Base-by-base conservation (phyloP, 2,888 invertebrate genomes). In the Kryphioiulus occultus region DNA sequence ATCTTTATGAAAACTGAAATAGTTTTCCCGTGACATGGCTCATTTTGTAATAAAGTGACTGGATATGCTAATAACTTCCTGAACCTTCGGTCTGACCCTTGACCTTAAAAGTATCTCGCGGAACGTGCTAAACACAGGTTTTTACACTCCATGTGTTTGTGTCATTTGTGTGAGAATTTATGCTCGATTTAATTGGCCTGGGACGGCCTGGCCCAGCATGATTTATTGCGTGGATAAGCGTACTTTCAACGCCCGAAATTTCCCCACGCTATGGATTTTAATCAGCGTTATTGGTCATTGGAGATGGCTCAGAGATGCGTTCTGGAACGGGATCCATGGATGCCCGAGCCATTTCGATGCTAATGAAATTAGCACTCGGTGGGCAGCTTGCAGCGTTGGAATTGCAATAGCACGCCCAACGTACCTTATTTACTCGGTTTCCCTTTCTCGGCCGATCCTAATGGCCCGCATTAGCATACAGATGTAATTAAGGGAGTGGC, bases 281-380 rank as follows among this genome's bases (percentile, higher is more conserved):
- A 59, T 59, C 59, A 59, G 22, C 59, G n/a, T 59, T 59, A 59
- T 59, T 59, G 59, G 59, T 59, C 59, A 59, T 59, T 59, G 59
- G 59, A 59, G 59, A 59, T 22, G 59, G 59, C 59, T 22, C 22
- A 22, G 59, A 0, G 42, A 59, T 59, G 59, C n/a, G 22, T 59
- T 59, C 17, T 47, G 47, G 15, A 47, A 47, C 47, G 19, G 47
- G 47, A 15, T 15, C 47, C 15, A 17, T 47, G 47, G 15, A 2
- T 53, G 47, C 47, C 3, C 12, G 47, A 19, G 59, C 59, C 59
- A 59, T 59, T 59, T n/a, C 59, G 59, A 59, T 59, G 59, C 59
- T 59, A 59, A 59, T 59, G 59, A 59, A 59, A 59, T 59, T 59
- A 59, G n/a, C 59, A 0, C 59, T 59, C 59, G 2, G 59, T 59